A percentile compares a stretch with the other conserved stretches of the same genome.
These are phyloP conservation scores for Globia sparganii DNA, from an alignment of 2,888 invertebrate species.

Conservation along the genomic window DNA sequence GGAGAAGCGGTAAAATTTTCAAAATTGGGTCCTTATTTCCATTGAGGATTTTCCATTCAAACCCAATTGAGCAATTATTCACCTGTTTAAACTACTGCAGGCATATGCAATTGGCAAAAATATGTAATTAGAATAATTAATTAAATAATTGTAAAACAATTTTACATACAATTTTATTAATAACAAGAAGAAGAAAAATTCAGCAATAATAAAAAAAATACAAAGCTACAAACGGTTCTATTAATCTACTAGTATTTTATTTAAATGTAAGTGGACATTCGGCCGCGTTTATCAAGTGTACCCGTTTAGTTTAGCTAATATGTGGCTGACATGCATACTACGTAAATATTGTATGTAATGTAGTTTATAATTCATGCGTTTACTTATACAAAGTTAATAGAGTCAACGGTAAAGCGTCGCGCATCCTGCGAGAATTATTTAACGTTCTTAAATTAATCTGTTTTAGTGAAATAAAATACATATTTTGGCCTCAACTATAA, in stretches of 20 bases:
- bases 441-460: too few species aligned
- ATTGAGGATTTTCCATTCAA: background rate
- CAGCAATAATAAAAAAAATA: background rate
- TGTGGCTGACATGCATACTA: conserved; percentile 40
- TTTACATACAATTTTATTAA: background rate
- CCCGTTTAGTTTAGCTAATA: conserved; percentile 35
- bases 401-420: background rate
- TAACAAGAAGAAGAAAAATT: background rate
- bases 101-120: background rate
- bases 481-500: background rate
- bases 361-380: conserved; percentile 47
- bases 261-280: background rate
- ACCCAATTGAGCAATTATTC: background rate
- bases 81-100: conserved; percentile 8
- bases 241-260: conserved; percentile 13
- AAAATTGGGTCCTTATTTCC: background rate
- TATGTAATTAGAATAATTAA: background rate
- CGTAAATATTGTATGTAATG: conserved; percentile 24
- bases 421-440: conserved; percentile 2
- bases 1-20: too few species aligned
- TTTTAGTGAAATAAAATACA: background rate
- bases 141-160: background rate
- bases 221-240: conserved; percentile 12
- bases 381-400: conserved; percentile 1
- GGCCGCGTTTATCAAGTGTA: conserved; percentile 1